A percentile compares a stretch with the other conserved stretches of the same genome.
phyloP scores from a whole-genome alignment of 1,140 invertebrate species.

The Stegodyphus mimosarum region DNA sequence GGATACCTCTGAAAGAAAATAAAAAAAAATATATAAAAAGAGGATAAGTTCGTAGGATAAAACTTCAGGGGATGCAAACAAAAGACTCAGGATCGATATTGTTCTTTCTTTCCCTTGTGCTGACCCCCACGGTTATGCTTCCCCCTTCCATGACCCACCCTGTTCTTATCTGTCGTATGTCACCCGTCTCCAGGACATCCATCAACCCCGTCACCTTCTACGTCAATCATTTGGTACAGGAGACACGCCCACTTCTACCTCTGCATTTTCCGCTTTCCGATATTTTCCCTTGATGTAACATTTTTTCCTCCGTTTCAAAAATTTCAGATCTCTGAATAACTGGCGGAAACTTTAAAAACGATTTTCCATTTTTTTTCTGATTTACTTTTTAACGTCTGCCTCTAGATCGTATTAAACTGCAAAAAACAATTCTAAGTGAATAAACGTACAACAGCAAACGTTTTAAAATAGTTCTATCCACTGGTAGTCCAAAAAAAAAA shows the following conservation, averaged over 20 bases:
- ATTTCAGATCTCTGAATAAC: no score
- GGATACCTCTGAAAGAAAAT: neutral
- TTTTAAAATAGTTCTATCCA: no score
- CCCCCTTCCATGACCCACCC: no score
- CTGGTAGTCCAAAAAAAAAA: no score
- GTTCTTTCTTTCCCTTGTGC: constrained; percentile 1
- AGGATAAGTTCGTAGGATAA: constrained; percentile 1
- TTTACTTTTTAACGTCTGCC: no score
- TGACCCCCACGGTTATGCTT: no score
- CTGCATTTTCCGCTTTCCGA: neutral
- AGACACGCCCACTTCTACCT: neutral
- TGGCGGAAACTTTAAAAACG: no score
- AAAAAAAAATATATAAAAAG: neutral
- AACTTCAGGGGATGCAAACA: constrained; percentile 41
- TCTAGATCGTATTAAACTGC: no score
- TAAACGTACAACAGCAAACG: no score
- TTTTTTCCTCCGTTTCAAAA: no score
- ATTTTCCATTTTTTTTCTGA: no score
- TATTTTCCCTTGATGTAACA: neutral
- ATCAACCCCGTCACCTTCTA: constrained; percentile 25
- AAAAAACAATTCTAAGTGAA: no score
- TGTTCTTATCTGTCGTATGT: neutral
- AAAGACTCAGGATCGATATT: constrained; percentile 30
- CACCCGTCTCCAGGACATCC: constrained; percentile 35
- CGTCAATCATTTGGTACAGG: constrained; percentile 16